phyloP scores from a whole-genome alignment of 2,113 vertebrate species.

The Phaethon lepturus region DNA sequence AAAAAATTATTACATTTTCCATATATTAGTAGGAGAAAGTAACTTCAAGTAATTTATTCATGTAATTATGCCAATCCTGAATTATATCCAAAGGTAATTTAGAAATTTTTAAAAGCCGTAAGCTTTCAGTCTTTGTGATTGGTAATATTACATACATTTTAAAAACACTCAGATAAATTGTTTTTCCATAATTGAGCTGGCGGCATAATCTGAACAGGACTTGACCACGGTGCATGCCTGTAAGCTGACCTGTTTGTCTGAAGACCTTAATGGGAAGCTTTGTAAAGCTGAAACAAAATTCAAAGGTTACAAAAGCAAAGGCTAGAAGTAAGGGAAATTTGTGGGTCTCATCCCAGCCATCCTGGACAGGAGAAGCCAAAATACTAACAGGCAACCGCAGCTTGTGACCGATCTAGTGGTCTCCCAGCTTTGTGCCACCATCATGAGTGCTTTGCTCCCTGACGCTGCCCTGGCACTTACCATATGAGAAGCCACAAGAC shows the following conservation, averaged over 20 bases:
- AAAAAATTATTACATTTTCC: not conserved
- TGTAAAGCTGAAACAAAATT: not conserved
- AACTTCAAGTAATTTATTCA: not conserved
- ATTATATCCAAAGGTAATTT: not conserved
- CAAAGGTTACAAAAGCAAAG: not conserved
- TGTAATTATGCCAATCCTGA: not conserved
- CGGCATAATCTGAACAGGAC: not conserved
- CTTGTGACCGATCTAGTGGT: not conserved
- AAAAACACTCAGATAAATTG: not conserved
- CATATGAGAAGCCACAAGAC: rapidly evolving
- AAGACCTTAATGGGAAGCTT: not conserved
- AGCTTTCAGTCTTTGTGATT: not conserved
- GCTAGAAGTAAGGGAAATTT: not conserved
- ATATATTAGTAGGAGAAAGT: not conserved
- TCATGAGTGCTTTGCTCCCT: rapidly evolving
- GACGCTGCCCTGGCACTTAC: rapidly evolving
- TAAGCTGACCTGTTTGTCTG: not conserved
- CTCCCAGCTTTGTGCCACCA: not conserved
- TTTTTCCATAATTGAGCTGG: not conserved
- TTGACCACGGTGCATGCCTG: rapidly evolving
- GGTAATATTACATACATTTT: not conserved
- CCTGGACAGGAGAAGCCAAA: not conserved
- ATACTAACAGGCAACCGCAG: not conserved
- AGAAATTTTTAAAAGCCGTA: not conserved
- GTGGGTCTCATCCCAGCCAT: not conserved